Evolutionary conservation across 1,140 invertebrate species (phyloP).

Genomic region (Drosophila lacertosa): DNA sequence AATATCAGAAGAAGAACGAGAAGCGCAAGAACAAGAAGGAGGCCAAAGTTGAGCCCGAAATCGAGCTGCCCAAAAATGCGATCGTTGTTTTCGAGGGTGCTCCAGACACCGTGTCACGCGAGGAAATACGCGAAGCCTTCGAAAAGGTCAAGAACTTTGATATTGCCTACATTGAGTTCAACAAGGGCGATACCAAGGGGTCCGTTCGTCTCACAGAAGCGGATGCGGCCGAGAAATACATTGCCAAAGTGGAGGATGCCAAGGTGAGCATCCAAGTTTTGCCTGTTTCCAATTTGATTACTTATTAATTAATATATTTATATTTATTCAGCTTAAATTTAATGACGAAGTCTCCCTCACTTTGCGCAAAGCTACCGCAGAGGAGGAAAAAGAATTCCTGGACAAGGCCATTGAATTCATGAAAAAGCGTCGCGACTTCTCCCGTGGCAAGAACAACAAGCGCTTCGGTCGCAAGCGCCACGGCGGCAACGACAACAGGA

Average conservation of each 20-base stretch:
- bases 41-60: slow-evolving; percentile 84
- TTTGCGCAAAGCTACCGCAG: slow-evolving; percentile 87
- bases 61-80: slow-evolving; percentile 88
- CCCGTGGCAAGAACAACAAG: slow-evolving; percentile 83
- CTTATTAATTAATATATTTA: background rate
- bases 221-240: slow-evolving; percentile 87
- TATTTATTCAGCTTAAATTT: slow-evolving; percentile 61
- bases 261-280: slow-evolving; percentile 82
- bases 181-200: slow-evolving; percentile 89
- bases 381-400: slow-evolving; percentile 89
- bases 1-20: slow-evolving; percentile 82
- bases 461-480: slow-evolving; percentile 83
- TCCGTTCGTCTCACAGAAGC: slow-evolving; percentile 89
- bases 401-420: slow-evolving; percentile 87
- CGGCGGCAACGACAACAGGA: slow-evolving; percentile 63
- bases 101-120: slow-evolving; percentile 87
- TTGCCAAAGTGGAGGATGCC: slow-evolving; percentile 87
- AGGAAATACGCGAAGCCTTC: slow-evolving; percentile 89
- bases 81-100: slow-evolving; percentile 88
- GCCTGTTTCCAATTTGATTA: too few species aligned
- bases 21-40: slow-evolving; percentile 86
- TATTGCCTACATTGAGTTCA: slow-evolving; percentile 91
- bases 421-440: slow-evolving; percentile 85
- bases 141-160: slow-evolving; percentile 86
- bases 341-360: slow-evolving; percentile 86